Evolutionary conservation across 2,888 invertebrate genomes (phyloP).

Genomic region (Napeogenes sylphis): DNA sequence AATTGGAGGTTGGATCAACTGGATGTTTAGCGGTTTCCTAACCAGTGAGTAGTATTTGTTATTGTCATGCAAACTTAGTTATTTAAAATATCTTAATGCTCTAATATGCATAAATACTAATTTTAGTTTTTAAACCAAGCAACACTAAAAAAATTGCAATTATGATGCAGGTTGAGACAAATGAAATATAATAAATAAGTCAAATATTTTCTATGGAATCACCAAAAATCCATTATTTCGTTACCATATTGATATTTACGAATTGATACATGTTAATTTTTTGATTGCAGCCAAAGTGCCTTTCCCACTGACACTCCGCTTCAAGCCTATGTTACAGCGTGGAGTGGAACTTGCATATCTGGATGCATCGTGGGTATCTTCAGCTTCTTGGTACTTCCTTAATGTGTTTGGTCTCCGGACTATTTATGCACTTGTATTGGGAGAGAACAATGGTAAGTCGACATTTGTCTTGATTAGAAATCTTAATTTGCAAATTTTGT

Average conservation of each 20-base stretch:
- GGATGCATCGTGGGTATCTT: slow-evolving; percentile 99
- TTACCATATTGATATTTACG: too few species aligned
- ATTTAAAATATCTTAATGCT: too few species aligned
- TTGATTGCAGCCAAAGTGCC: slow-evolving; percentile 91
- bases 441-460: slow-evolving; percentile 90
- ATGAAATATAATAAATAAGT: too few species aligned
- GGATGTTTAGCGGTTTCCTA: slow-evolving; percentile 99
- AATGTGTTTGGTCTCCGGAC: slow-evolving; percentile 99
- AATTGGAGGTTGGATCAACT: slow-evolving; percentile 99
- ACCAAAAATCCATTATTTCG: too few species aligned
- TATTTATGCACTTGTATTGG: slow-evolving; percentile 97
- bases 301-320: slow-evolving; percentile 97
- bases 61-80: background rate
- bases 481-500: too few species aligned
- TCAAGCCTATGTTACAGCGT: slow-evolving; percentile 99
- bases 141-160: too few species aligned
- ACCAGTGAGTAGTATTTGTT: slow-evolving; percentile 82
- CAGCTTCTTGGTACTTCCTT: slow-evolving; percentile 99
- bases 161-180: too few species aligned
- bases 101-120: too few species aligned
- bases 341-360: slow-evolving; percentile 96
- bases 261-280: too few species aligned
- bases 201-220: too few species aligned
- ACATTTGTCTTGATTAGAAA: background rate
- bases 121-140: too few species aligned